Percentiles rank a stretch among this genome's conserved stretches.
phyloP scores from a whole-genome alignment of 2,888 invertebrate species.

The Nomada ferruginata region DNA sequence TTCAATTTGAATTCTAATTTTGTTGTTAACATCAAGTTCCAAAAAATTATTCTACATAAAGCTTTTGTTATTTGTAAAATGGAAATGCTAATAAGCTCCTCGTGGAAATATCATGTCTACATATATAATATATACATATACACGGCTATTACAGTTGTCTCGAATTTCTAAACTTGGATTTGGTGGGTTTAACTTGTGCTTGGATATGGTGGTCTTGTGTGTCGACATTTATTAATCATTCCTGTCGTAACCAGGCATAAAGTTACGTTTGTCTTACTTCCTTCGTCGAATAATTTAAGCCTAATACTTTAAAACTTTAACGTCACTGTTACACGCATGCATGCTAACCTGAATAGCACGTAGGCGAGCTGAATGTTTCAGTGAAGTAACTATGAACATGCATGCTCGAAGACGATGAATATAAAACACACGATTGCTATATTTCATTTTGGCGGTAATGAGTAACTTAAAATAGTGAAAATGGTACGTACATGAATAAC shows the following conservation, averaged over 20 bases:
- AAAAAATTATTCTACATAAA: neutral
- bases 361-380: neutral
- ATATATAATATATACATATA: neutral
- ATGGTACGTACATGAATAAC: no score
- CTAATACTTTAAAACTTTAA: constrained; percentile 11
- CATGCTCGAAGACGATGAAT: neutral
- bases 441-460: neutral
- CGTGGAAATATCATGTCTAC: no score
- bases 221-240: constrained; percentile 24
- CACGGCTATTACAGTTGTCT: neutral
- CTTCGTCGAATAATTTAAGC: constrained; percentile 1
- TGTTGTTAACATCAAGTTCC: no score
- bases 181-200: constrained; percentile 10
- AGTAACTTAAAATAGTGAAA: neutral
- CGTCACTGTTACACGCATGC: constrained; percentile 11
- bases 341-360: neutral
- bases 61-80: no score
- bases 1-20: no score
- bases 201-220: neutral
- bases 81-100: no score
- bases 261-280: neutral
- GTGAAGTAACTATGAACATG: neutral
- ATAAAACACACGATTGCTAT: neutral
- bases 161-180: constrained; percentile 9
- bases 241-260: neutral